Percentiles rank a stretch among this genome's conserved stretches.
phyloP scores from a whole-genome alignment of 2,113 vertebrate species.

The Trematocara marginatum region DNA sequence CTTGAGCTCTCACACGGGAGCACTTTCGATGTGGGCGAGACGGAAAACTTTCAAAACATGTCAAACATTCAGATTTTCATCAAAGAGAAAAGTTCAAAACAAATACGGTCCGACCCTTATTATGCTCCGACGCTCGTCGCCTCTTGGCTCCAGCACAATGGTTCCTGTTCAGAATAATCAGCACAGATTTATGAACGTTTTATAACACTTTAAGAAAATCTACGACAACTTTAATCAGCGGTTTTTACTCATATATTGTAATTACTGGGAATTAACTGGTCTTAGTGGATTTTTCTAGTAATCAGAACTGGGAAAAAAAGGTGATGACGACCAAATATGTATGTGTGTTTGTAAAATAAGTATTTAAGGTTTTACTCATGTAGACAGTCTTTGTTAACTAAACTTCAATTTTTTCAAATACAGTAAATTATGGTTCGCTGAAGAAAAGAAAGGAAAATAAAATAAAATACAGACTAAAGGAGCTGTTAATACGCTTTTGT shows the following conservation, averaged over 20 bases:
- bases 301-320: neutral
- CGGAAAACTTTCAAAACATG: accelerated
- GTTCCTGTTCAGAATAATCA: neutral
- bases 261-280: neutral
- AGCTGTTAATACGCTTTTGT: neutral
- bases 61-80: neutral
- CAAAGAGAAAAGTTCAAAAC: neutral
- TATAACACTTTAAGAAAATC: neutral
- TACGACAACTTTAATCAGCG: neutral
- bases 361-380: neutral
- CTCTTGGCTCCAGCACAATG: neutral
- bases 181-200: neutral
- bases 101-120: neutral
- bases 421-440: neutral
- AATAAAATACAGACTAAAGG: neutral
- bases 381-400: neutral
- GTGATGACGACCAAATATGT: neutral
- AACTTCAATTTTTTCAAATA: neutral
- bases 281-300: neutral
- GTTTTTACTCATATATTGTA: neutral
- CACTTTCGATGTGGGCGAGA: too few relatives aligned
- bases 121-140: neutral
- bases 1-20: neutral
- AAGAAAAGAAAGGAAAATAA: neutral
- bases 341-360: neutral